Base-by-base conservation (phyloP, 2,113 vertebrate genomes). In the Willisornis vidua region DNA sequence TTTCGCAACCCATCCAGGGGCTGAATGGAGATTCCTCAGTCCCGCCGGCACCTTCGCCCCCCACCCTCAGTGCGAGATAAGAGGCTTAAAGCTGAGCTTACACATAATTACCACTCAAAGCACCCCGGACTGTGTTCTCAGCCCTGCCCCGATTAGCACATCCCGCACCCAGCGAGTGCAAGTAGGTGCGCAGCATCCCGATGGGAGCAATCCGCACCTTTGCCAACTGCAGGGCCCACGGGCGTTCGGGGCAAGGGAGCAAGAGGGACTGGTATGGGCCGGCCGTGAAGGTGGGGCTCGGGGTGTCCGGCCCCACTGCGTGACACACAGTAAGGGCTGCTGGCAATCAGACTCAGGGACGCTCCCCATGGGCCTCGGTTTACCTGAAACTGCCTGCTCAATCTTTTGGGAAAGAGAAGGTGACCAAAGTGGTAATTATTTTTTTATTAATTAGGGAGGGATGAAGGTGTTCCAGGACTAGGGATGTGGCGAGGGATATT, bases 1-100 rank as follows among this genome's bases (percentile, higher is more conserved):
- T 96, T 96, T 94, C 37, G 22, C 90, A 93, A 90, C 73, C 31
- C 89, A 87, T 76, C 63, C 49, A 35, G 63, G 66, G 78, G 85
- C 67, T 26, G 74, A 89, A 81, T 55, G 72, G n/a, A 92, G 85
- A 96, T 93, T 90, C 93, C 83, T 84, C 55, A 86, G 82, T 39
- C 33, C 51, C 16, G 22, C 65, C 26, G 79, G 65, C 72, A 91
- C 52, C 78, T 80, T 92, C 25, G 9, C 26, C 80, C 90, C 71
- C 78, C 68, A 35, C 39, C 68, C 65, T n/a, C 57, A 24, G 61
- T 4, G 61, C 1, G 57, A 95, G 93, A 94, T 93, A 96, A 96
- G 92, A 91, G 45, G 65, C 41, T 78, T 10, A 63, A 81, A 78
- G 79, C 68, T 57, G 72, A 84, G 48, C 20, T 88, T 70, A 71